Evolutionary conservation across 2,888 invertebrate species (phyloP).

Genomic region (Nomada lathburiana): DNA sequence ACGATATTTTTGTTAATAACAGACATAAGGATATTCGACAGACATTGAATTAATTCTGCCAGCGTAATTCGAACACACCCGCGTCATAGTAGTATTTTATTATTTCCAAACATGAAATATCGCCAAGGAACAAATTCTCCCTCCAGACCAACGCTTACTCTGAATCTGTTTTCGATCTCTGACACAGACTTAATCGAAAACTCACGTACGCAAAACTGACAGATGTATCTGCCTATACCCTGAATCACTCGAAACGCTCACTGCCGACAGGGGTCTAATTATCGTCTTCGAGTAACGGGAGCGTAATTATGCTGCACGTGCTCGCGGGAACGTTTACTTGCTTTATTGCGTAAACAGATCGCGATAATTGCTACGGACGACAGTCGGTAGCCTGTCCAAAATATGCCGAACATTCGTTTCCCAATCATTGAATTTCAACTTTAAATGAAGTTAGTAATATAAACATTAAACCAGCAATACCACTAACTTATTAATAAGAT

Average conservation of each 20-base stretch:
- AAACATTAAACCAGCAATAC: too few relatives aligned
- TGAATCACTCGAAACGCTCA: background rate
- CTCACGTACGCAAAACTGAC: background rate
- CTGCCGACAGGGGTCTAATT: conserved; percentile 28
- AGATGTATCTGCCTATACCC: background rate
- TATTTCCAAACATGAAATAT: background rate
- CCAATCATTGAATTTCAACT: background rate
- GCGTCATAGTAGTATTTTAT: background rate
- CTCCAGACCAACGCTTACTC: too few relatives aligned
- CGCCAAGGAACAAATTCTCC: too few relatives aligned
- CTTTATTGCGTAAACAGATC: conserved; percentile 52
- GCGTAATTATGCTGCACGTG: conserved; percentile 20
- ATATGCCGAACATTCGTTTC: background rate
- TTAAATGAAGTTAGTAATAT: too few relatives aligned
- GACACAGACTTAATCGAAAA: background rate
- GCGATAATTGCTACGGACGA: conserved; percentile 35
- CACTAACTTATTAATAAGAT: too few relatives aligned
- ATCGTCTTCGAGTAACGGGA: conserved; percentile 24
- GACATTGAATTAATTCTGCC: background rate
- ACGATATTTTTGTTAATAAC: background rate
- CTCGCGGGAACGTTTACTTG: conserved; percentile 15
- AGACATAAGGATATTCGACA: background rate
- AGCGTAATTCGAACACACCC: background rate
- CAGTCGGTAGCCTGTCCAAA: background rate
- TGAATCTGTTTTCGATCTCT: background rate